Conservation (phyloP, 2,888 invertebrate genomes). For the Drosophila lacicola region DNA sequence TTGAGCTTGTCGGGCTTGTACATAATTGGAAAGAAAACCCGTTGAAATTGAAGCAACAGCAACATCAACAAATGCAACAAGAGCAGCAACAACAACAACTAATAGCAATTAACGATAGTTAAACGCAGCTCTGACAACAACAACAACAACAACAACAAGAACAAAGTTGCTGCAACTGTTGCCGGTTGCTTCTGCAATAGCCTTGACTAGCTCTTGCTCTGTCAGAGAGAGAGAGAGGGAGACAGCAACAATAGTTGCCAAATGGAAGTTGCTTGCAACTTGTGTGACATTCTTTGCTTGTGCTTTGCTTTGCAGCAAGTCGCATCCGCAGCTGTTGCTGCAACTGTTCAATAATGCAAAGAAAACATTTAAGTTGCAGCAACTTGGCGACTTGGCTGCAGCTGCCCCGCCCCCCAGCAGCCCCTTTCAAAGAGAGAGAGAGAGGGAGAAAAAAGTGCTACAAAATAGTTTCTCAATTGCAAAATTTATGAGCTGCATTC, state of each 20-base stretch:
- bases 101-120: conserved; percentile 68
- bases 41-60: conserved; percentile 59
- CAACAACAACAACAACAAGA: conserved; percentile 22
- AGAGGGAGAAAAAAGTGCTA: neutral
- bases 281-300: conserved; percentile 63
- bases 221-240: conserved; percentile 5
- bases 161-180: conserved; percentile 18
- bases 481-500: conserved; percentile 73
- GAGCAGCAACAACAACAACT: conserved; percentile 9
- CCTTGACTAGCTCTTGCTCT: conserved; percentile 69
- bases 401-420: neutral
- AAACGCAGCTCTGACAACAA: conserved; percentile 30
- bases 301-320: conserved; percentile 37
- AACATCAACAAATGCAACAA: conserved; percentile 7
- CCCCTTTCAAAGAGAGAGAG: conserved; percentile 1
- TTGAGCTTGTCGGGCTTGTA: conserved; percentile 56
- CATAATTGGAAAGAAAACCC: conserved; percentile 70
- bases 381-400: conserved; percentile 51
- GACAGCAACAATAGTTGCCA: conserved; percentile 30
- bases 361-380: conserved; percentile 70
- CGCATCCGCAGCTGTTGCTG: conserved; percentile 41
- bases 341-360: conserved; percentile 74
- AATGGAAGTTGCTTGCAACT: conserved; percentile 47
- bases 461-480: conserved; percentile 61
- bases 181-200: conserved; percentile 46